Evolutionary conservation across 2,888 invertebrate species (phyloP).

Genomic region (Epiblema foenella): DNA sequence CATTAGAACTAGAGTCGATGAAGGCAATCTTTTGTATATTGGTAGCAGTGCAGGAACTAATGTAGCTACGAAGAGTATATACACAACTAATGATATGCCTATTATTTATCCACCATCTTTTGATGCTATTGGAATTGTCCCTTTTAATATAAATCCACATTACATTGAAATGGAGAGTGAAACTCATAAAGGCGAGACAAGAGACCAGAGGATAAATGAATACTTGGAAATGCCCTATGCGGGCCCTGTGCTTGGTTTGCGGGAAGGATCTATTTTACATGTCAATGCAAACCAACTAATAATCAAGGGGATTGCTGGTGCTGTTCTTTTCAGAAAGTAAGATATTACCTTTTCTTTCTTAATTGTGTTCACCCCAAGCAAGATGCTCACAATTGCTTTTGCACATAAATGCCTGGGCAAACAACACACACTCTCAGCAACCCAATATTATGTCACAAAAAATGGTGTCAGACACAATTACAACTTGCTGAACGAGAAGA

Average conservation of each 20-base stretch:
- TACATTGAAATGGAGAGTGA: slow-evolving; percentile 87
- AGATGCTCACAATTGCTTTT: too few relatives aligned
- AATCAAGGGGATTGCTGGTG: slow-evolving; percentile 86
- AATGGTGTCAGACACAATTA: too few relatives aligned
- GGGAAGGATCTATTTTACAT: slow-evolving; percentile 88
- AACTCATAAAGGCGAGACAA: slow-evolving; percentile 91
- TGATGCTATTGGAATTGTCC: slow-evolving; percentile 88
- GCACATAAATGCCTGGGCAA: too few relatives aligned
- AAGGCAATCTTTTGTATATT: slow-evolving; percentile 88
- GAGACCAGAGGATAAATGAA: slow-evolving; percentile 89
- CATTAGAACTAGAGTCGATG: slow-evolving; percentile 86
- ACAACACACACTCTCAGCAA: too few relatives aligned
- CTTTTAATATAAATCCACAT: slow-evolving; percentile 95
- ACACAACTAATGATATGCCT: slow-evolving; percentile 96
- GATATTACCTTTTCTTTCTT: slow-evolving; percentile 47
- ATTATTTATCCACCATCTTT: slow-evolving; percentile 91
- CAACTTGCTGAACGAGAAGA: too few relatives aligned
- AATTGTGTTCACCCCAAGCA: not conserved
- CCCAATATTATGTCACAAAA: too few relatives aligned
- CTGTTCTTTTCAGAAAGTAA: slow-evolving; percentile 88
- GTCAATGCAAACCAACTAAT: slow-evolving; percentile 85
- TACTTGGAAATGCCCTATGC: slow-evolving; percentile 86
- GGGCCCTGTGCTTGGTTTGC: slow-evolving; percentile 87
- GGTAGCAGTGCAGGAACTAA: slow-evolving; percentile 94
- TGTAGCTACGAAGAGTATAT: slow-evolving; percentile 91